Evolutionary conservation across 2,797 vertebrate genomes (phyloP).

Genomic region (Eulemur mongoz): DNA sequence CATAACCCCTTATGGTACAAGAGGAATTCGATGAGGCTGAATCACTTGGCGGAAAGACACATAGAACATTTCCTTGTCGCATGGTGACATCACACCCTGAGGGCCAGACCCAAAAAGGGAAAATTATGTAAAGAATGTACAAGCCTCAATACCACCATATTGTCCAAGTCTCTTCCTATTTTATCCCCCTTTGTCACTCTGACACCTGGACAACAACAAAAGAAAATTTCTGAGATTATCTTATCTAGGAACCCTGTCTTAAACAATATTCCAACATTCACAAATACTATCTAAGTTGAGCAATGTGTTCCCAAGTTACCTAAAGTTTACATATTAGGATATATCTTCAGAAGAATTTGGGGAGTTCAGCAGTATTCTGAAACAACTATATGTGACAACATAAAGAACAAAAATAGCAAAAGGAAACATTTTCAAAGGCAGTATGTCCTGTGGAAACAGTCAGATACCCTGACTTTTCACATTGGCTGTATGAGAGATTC

Average conservation of each 20-base stretch:
- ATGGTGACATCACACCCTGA: not conserved
- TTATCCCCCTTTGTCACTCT: not conserved
- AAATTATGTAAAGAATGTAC: conserved; percentile 5
- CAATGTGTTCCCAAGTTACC: not conserved
- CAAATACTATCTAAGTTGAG: not conserved
- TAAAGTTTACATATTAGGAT: not conserved
- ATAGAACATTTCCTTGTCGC: not conserved
- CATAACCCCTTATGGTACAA: not conserved
- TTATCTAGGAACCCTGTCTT: not conserved
- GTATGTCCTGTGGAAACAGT: not conserved
- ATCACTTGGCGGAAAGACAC: not conserved
- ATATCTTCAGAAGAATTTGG: not conserved
- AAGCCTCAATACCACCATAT: not conserved
- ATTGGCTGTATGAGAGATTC: not conserved
- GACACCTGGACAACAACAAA: not conserved
- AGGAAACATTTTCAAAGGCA: not conserved
- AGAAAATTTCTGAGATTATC: not conserved
- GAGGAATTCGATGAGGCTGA: not conserved
- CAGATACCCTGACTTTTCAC: not conserved
- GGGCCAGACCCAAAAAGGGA: conserved; percentile 8
- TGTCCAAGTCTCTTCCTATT: not conserved
- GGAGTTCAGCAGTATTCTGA: not conserved
- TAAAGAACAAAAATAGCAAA: conserved; percentile 48
- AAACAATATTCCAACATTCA: not conserved
- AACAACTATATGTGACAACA: not conserved